phyloP scores from a whole-genome alignment of 2,113 vertebrate genomes.

The Columba janthina region DNA sequence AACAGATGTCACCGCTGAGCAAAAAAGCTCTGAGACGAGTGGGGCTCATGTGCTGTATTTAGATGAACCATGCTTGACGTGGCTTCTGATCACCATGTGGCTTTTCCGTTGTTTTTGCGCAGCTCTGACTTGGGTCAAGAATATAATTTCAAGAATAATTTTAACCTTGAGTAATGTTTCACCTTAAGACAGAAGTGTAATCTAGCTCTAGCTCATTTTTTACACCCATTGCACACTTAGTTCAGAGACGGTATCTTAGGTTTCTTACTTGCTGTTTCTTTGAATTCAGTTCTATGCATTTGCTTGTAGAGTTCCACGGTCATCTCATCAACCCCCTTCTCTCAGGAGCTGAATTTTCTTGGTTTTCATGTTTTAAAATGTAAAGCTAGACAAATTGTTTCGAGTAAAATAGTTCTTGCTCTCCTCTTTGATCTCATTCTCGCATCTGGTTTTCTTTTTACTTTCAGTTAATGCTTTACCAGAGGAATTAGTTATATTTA shows the following conservation, averaged over 20 bases:
- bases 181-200: not conserved
- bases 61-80: not conserved
- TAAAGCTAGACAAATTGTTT: not conserved
- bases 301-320: not conserved
- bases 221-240: not conserved
- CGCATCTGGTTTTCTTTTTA: not conserved
- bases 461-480: not conserved
- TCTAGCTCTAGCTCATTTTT: not conserved
- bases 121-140: not conserved
- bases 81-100: not conserved
- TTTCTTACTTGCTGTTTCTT: not conserved
- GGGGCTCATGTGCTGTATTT: fast-evolving
- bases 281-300: not conserved
- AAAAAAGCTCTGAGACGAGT: not conserved
- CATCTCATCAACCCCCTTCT: not conserved
- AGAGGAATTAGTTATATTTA: not conserved
- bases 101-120: not conserved
- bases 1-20: slow-evolving; percentile 1
- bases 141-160: not conserved
- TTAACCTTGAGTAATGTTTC: not conserved
- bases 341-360: not conserved
- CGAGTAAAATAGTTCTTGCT: not conserved
- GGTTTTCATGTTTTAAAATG: not conserved
- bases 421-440: not conserved
- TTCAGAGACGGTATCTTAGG: not conserved